These are phyloP conservation scores for Trichosurus vulpecula DNA, from an alignment of 2,797 vertebrate genomes.

Conservation along the genomic window DNA sequence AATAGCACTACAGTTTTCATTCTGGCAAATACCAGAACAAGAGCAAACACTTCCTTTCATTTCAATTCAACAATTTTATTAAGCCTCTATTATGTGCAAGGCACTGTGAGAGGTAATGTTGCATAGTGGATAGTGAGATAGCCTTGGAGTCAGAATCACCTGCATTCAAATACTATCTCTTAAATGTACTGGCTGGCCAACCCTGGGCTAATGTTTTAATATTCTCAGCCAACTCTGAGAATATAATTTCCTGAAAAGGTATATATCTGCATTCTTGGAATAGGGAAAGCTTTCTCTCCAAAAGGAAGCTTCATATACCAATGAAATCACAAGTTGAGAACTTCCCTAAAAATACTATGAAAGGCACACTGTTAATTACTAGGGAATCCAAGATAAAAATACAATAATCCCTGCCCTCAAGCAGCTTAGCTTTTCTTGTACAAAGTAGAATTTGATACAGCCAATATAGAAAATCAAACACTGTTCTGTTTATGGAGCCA, in stretches of 20 bases:
- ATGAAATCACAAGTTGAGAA: neutral
- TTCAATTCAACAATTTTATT: neutral
- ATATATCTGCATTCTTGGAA: neutral
- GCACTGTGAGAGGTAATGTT: neutral
- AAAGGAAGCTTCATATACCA: neutral
- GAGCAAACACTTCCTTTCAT: neutral
- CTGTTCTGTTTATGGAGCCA: neutral
- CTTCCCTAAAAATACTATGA: neutral
- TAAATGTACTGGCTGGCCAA: neutral
- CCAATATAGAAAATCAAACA: neutral
- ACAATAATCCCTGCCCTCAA: neutral
- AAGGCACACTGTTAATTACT: neutral
- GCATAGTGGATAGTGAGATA: neutral
- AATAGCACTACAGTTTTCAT: neutral
- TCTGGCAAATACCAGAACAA: neutral
- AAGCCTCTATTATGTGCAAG: neutral
- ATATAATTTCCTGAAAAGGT: neutral
- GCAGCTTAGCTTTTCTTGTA: neutral
- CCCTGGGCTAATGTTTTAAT: neutral
- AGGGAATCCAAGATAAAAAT: neutral
- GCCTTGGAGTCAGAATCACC: neutral
- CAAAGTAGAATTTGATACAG: neutral
- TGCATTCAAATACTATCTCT: neutral
- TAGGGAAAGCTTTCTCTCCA: neutral
- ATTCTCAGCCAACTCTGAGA: neutral